Evolutionary conservation across 1,140 invertebrate species (phyloP), one percentile per base, ranked within the genome.

Genomic region (Aphis craccivora): DNA sequence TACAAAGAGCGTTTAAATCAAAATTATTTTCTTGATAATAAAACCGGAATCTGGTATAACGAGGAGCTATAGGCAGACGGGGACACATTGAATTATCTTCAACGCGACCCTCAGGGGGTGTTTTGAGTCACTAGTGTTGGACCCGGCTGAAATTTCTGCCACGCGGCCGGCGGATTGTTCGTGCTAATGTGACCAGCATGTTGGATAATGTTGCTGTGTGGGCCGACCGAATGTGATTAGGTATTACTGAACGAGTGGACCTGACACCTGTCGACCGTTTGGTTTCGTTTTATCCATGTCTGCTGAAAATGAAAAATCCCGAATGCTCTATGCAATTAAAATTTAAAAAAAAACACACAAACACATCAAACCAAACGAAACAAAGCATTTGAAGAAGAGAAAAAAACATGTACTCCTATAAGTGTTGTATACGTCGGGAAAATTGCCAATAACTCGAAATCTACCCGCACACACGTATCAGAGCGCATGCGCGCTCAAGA

Each of bases 11-110:
- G 43, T 48, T 91, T 76, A 91, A 91, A 91, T 91, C 40, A 91
- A 91, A 91, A 91, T 91, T 91, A 91, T 81, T 76, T 76, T n/a
- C 40, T 81, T 45, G 60, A 40, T 91, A 76, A 91, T 91, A 91
- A 81, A 81, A 40, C 35, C n/a, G 89, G 89, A 37, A 60, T 37
- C 14, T 18, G 37, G 37, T 76, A 14, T 91, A 91, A 91, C 60
- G 37, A 91, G 55, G 25, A 91, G 22, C 40, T 51, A 83, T 83
- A 45, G 48, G 87, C n/a, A 35, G 22, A 81, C 55, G 67, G 76
- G 67, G 45, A 48, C 90, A 51, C 60, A 83, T 45, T 76, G 45
- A 35, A 83, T 83, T 40, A 83, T 91, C 43, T 91, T 35, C 22
- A 91, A 83, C 6, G 35, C 22, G 8, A 91, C 30, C 30, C 30